A percentile compares a stretch with the other conserved stretches of the same genome.
Conservation (phyloP, 2,797 vertebrate species). For the Pygocentrus nattereri region DNA sequence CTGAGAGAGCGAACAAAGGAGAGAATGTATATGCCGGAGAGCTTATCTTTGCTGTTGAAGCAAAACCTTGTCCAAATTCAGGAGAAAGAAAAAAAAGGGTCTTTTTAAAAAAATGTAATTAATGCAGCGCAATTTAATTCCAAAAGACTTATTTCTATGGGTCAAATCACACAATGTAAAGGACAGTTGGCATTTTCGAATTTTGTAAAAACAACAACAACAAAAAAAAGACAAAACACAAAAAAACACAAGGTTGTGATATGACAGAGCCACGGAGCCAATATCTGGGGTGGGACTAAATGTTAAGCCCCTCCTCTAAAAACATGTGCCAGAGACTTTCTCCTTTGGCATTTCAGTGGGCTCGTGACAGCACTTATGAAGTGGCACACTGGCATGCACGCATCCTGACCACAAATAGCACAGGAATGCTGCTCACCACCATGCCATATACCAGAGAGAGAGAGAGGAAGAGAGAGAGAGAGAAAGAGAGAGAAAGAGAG, state of each 20-base stretch:
- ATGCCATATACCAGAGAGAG: constrained; percentile 79
- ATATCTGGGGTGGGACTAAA: background rate
- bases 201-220: no score
- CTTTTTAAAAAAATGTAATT: no score
- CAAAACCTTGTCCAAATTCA: background rate
- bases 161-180: no score
- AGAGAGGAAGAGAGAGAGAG: constrained; percentile 63
- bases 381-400: constrained; percentile 80
- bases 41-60: background rate
- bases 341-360: constrained; percentile 82
- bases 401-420: constrained; percentile 88
- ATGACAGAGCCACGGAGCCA: background rate
- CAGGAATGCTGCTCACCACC: constrained; percentile 83
- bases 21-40: background rate
- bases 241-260: background rate
- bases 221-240: background rate
- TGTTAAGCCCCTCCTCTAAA: background rate
- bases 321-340: constrained; percentile 63
- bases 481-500: constrained; percentile 61
- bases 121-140: no score
- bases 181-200: no score
- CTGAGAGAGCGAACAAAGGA: background rate
- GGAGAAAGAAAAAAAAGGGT: background rate
- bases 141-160: no score
- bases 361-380: constrained; percentile 79